These are phyloP conservation scores for Eupeodes corollae DNA, from an alignment of 1,140 invertebrate species.

Conservation along the genomic window DNA sequence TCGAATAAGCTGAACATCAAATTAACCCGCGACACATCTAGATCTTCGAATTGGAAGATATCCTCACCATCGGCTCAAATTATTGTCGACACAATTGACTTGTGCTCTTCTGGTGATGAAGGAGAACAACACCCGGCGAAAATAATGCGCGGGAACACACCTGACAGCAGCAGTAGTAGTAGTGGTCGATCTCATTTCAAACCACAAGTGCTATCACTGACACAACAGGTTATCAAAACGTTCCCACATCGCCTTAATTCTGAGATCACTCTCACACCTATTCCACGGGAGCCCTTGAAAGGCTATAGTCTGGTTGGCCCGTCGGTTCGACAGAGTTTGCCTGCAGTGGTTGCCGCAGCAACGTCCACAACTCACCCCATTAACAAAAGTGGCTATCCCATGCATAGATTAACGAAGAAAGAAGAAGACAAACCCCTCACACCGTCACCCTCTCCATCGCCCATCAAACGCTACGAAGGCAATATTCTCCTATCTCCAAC, in stretches of 20 bases:
- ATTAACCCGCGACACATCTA: constrained; percentile 27
- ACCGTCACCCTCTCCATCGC: constrained; percentile 1
- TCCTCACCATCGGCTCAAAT: constrained; percentile 25
- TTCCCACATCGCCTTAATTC: constrained; percentile 6
- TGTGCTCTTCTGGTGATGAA: constrained; percentile 46
- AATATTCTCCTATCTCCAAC: constrained; percentile 6
- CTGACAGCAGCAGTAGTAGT: constrained; percentile 2
- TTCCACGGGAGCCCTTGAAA: not conserved
- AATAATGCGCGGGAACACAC: not conserved
- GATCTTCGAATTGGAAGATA: constrained; percentile 31
- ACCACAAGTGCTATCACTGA: constrained; percentile 3
- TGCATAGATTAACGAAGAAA: constrained; percentile 3
- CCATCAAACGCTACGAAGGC: constrained; percentile 7
- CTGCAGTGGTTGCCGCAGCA: no score
- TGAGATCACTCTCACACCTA: not conserved
- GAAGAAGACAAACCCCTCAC: not conserved
- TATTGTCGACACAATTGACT: constrained; percentile 40
- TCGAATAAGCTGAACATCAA: constrained; percentile 28
- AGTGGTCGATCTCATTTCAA: not conserved
- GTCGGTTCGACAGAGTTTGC: no score
- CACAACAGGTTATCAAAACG: constrained; percentile 5
- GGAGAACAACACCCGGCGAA: constrained; percentile 2
- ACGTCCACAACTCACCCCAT: not conserved
- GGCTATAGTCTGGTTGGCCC: not conserved
- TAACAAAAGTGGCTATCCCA: constrained; percentile 14